Percentiles rank a stretch among this genome's conserved stretches.
These are phyloP conservation scores for Linnaemya vulpina DNA, from an alignment of 2,888 invertebrate genomes.

Conservation along the genomic window DNA sequence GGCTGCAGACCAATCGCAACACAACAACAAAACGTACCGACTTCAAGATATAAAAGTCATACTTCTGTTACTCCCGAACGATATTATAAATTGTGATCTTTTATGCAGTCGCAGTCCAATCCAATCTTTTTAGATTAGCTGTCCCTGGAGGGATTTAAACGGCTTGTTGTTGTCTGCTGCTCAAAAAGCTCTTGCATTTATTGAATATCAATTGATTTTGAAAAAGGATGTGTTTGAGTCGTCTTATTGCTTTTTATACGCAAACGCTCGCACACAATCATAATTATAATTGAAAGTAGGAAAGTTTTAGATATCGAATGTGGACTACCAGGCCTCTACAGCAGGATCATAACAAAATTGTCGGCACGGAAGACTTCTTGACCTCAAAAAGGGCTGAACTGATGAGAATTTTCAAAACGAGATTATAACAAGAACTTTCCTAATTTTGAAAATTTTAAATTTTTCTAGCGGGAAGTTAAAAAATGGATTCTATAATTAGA, in stretches of 20 bases:
- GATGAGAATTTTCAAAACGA: no score
- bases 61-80: neutral
- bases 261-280: neutral
- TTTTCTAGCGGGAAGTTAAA: no score
- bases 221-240: constrained; percentile 23
- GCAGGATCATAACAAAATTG: no score
- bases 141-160: constrained; percentile 67
- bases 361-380: no score
- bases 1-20: constrained; percentile 46
- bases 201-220: constrained; percentile 60
- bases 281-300: neutral
- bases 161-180: constrained; percentile 54
- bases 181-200: constrained; percentile 57
- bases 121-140: constrained; percentile 67
- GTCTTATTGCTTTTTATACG: constrained; percentile 4
- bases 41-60: constrained; percentile 23
- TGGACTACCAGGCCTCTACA: neutral
- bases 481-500: no score
- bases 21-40: constrained; percentile 41
- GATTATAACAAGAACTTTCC: no score
- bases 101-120: constrained; percentile 36
- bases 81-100: neutral
- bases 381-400: no score
- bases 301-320: neutral
- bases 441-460: no score